Evolutionary conservation across 53 echinoderm and acorn worm genomes (phyloP).

Genomic region (Stichopus horrens): DNA sequence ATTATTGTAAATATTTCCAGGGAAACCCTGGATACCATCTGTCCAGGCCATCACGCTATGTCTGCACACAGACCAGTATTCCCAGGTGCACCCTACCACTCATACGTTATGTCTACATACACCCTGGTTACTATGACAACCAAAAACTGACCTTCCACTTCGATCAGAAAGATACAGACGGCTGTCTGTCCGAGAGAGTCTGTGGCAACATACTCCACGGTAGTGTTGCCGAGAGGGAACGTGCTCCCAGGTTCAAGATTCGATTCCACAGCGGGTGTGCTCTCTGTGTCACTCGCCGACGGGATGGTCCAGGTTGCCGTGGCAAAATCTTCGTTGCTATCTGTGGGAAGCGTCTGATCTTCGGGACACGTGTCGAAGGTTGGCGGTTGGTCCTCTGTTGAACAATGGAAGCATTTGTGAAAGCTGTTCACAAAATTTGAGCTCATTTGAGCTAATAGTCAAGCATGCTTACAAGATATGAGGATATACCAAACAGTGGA

Average conservation of each 20-base stretch:
- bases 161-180: conserved; percentile 53
- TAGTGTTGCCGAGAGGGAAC: conserved; percentile 54
- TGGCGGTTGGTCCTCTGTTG: conserved; percentile 61
- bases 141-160: conserved; percentile 53
- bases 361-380: conserved; percentile 37
- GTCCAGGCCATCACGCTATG: too few relatives aligned
- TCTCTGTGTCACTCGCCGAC: conserved; percentile 61
- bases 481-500: too few relatives aligned
- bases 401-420: too few relatives aligned
- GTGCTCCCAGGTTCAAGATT: conserved; percentile 42
- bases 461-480: too few relatives aligned
- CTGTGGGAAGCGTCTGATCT: conserved; percentile 16
- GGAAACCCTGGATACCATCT: too few relatives aligned
- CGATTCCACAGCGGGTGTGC: conserved; percentile 36
- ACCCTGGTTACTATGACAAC: neutral
- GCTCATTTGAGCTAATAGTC: too few relatives aligned
- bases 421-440: too few relatives aligned
- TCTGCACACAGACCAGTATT: too few relatives aligned
- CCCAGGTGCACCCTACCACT: too few relatives aligned
- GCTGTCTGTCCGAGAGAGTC: conserved; percentile 59
- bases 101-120: too few relatives aligned
- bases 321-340: conserved; percentile 49
- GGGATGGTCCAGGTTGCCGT: conserved; percentile 64
- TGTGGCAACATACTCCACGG: conserved; percentile 64
- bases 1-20: too few relatives aligned